These are phyloP conservation scores for Yoshiicerus persimilis DNA, from an alignment of 1,140 invertebrate species.

Conservation along the genomic window DNA sequence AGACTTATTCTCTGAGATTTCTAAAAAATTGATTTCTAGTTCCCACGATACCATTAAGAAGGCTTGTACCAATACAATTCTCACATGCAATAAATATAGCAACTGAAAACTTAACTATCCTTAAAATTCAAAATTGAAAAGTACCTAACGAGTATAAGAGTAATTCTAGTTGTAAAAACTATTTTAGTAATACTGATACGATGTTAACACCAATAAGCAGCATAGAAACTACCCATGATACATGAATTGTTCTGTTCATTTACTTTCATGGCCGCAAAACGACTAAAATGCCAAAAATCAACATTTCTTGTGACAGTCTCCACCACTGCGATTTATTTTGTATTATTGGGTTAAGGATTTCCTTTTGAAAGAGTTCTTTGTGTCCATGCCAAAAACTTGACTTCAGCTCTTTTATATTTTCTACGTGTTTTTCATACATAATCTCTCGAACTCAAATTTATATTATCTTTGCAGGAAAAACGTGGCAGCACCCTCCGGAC, in stretches of 20 bases:
- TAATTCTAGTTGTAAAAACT: too few species aligned
- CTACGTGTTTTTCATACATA: background rate
- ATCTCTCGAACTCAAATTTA: background rate
- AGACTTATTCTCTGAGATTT: too few species aligned
- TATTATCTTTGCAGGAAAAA: conserved; percentile 59
- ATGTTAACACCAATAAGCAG: too few species aligned
- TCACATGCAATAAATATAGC: too few species aligned
- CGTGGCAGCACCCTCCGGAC: conserved; percentile 93
- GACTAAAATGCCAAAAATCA: background rate
- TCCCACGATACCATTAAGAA: background rate
- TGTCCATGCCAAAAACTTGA: background rate
- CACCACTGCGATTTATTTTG: background rate
- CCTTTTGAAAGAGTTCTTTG: background rate
- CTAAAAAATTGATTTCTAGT: background rate
- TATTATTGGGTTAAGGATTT: conserved; percentile 7
- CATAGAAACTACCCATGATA: background rate
- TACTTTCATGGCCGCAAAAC: background rate
- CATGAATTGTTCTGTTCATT: background rate
- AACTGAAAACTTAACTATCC: too few species aligned
- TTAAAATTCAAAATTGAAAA: too few species aligned
- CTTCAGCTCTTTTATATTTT: background rate
- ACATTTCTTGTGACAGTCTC: conserved; percentile 10
- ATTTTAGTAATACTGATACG: too few species aligned
- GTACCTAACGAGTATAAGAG: too few species aligned
- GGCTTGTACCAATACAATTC: too few species aligned